Evolutionary conservation across 2,113 vertebrate species (phyloP).

Genomic region (Datnioides undecimradiatus): DNA sequence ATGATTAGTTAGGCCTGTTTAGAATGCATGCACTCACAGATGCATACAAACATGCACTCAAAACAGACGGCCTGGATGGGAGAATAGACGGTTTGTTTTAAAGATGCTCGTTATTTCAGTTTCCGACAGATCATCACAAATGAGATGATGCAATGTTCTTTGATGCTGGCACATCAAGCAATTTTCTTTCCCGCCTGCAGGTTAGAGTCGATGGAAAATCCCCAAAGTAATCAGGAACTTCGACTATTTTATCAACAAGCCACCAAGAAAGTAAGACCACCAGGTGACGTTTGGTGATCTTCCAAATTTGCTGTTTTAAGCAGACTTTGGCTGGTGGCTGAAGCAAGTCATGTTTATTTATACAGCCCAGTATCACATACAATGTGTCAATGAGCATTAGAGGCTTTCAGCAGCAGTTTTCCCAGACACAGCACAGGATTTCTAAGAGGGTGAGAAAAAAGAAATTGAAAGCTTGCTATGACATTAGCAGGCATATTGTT

Average conservation of each 20-base stretch:
- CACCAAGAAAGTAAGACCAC: constrained; percentile 38
- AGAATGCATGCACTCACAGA: constrained; percentile 78
- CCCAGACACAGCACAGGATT: constrained; percentile 15
- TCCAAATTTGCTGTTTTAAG: constrained; percentile 38
- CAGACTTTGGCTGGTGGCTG: constrained; percentile 33
- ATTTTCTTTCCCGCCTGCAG: constrained; percentile 42
- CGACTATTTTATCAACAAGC: constrained; percentile 44
- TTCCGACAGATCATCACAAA: constrained; percentile 50
- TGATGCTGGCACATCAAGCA: constrained; percentile 30
- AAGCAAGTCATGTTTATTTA: constrained; percentile 46
- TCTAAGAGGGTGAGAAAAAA: not conserved
- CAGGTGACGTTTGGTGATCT: constrained; percentile 45
- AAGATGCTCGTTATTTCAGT: constrained; percentile 65
- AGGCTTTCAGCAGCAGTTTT: constrained; percentile 1
- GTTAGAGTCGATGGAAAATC: constrained; percentile 34
- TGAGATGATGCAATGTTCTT: constrained; percentile 41
- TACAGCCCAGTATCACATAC: constrained; percentile 23
- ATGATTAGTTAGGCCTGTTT: constrained; percentile 81
- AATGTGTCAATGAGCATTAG: constrained; percentile 18
- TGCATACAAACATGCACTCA: constrained; percentile 72
- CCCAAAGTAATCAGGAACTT: constrained; percentile 34
- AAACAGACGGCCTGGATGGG: constrained; percentile 55
- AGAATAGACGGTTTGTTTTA: constrained; percentile 66
- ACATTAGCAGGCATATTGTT: not conserved
- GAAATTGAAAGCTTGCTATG: not conserved